Conservation (phyloP, 2,888 invertebrate genomes). For the Meganola albula region DNA sequence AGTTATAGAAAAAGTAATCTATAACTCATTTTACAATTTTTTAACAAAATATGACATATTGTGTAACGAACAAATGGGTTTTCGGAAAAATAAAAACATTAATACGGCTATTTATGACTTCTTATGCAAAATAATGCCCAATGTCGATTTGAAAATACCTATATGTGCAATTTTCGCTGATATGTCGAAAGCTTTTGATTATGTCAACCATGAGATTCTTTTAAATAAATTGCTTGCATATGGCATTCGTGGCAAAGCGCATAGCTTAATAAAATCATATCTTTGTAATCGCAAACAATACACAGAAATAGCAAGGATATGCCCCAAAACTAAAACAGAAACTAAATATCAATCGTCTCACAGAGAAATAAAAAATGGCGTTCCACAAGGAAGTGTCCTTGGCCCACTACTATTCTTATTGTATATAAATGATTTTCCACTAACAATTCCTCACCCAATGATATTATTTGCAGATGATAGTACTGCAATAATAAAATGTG, state of each 20-base stretch:
- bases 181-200: too few relatives aligned
- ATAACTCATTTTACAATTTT: constrained; percentile 6
- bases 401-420: background rate
- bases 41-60: background rate
- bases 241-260: background rate
- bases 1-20: background rate
- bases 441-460: background rate
- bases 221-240: background rate
- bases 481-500: background rate
- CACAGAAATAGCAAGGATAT: background rate
- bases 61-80: constrained; percentile 2
- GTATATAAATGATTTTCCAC: background rate
- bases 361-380: too few relatives aligned
- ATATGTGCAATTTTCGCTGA: constrained; percentile 1
- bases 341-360: background rate
- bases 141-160: background rate
- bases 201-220: constrained; percentile 1
- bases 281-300: background rate
- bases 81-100: constrained; percentile 1
- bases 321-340: background rate
- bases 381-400: background rate
- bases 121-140: background rate
- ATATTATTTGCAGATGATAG: background rate
- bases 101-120: constrained; percentile 3
- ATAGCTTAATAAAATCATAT: constrained; percentile 1